These are phyloP conservation scores for Phylloscopus trochiloides DNA, from an alignment of 2,113 vertebrate species.

Conservation along the genomic window DNA sequence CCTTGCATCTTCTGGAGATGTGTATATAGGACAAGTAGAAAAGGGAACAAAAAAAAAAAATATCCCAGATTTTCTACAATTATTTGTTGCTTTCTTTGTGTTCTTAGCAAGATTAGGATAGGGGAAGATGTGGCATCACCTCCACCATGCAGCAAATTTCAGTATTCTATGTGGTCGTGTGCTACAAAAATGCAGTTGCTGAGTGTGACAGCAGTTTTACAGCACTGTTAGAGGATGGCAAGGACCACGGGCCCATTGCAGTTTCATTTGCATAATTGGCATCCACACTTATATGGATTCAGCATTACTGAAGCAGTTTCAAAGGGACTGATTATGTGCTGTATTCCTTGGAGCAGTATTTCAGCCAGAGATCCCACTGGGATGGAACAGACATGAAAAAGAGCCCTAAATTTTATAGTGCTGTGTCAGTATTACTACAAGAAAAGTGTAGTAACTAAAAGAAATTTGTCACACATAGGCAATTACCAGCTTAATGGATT, in stretches of 20 bases:
- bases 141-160: background rate
- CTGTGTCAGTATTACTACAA: slow-evolving; percentile 32
- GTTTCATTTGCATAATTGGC: slow-evolving; percentile 56
- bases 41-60: background rate
- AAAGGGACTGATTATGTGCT: slow-evolving; percentile 57
- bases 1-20: background rate
- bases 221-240: background rate
- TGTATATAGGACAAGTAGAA: background rate
- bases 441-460: background rate
- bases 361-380: slow-evolving; percentile 17
- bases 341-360: slow-evolving; percentile 40
- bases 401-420: slow-evolving; percentile 39
- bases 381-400: slow-evolving; percentile 46
- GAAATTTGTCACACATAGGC: background rate
- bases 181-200: background rate
- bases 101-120: background rate
- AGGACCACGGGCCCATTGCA: background rate
- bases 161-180: fast-evolving
- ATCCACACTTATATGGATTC: background rate
- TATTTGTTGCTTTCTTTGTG: background rate
- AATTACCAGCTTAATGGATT: slow-evolving; percentile 37
- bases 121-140: background rate
- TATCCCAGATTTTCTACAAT: background rate
- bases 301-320: slow-evolving; percentile 42
- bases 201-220: slow-evolving; percentile 7